phyloP scores from a whole-genome alignment of 2,888 invertebrate species.

The Xylota sylvarum region DNA sequence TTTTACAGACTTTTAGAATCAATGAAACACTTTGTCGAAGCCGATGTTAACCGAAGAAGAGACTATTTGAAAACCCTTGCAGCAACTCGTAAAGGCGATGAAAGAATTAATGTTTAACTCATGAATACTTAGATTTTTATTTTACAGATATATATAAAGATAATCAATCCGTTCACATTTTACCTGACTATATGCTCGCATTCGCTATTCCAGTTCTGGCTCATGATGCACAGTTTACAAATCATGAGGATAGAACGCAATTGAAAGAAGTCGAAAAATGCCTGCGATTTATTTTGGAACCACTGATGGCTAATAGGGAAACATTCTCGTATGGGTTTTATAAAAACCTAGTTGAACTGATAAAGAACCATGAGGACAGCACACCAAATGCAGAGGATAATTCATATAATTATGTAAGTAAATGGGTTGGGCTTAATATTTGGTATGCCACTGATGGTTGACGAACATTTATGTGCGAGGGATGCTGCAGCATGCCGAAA shows the following conservation, averaged over 20 bases:
- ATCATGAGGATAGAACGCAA: slow-evolving; percentile 90
- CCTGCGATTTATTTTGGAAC: slow-evolving; percentile 97
- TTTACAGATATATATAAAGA: slow-evolving; percentile 79
- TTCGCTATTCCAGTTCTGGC: slow-evolving; percentile 98
- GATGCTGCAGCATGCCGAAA: too few relatives aligned
- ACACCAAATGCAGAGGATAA: slow-evolving; percentile 94
- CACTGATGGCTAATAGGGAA: slow-evolving; percentile 96
- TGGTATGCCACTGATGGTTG: background rate
- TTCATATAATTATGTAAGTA: slow-evolving; percentile 91
- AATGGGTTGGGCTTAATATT: background rate
- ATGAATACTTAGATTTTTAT: background rate
- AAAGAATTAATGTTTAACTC: background rate
- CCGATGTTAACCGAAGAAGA: slow-evolving; percentile 94
- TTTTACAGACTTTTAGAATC: slow-evolving; percentile 82
- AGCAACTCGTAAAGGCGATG: slow-evolving; percentile 84
- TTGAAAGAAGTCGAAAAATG: slow-evolving; percentile 93
- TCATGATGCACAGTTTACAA: slow-evolving; percentile 94
- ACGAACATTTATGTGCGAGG: background rate
- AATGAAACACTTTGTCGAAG: slow-evolving; percentile 92
- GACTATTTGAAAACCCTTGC: slow-evolving; percentile 95
- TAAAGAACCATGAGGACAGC: slow-evolving; percentile 96
- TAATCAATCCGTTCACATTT: slow-evolving; percentile 91
- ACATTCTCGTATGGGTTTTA: slow-evolving; percentile 98
- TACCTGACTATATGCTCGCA: slow-evolving; percentile 98
- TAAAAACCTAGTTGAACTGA: slow-evolving; percentile 95